Evolutionary conservation across 2,888 invertebrate species (phyloP).

Genomic region (Plebejus argus): DNA sequence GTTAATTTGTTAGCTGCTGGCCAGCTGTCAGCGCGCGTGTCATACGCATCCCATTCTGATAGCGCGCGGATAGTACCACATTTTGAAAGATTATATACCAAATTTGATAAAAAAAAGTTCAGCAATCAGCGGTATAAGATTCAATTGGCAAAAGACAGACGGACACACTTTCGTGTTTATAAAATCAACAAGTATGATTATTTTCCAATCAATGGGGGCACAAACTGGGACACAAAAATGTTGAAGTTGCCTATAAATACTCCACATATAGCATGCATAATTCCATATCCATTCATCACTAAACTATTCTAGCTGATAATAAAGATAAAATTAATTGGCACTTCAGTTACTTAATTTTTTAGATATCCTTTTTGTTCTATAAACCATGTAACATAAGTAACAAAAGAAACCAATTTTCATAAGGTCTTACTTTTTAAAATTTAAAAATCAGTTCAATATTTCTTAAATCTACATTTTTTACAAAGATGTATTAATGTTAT

Average conservation of each 20-base stretch:
- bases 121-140: too few species aligned
- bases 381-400: constrained; percentile 18
- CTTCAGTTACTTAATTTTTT: constrained; percentile 27
- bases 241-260: too few species aligned
- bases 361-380: neutral
- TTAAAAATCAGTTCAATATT: constrained; percentile 26
- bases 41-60: too few species aligned
- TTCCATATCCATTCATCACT: neutral
- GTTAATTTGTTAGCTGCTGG: too few species aligned
- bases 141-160: too few species aligned
- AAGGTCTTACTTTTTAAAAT: constrained; percentile 10
- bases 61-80: too few species aligned
- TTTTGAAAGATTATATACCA: too few species aligned
- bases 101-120: too few species aligned
- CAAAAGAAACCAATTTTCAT: constrained; percentile 23
- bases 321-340: constrained; percentile 27
- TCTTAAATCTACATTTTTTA: constrained; percentile 21
- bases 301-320: constrained; percentile 4
- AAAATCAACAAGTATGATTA: neutral
- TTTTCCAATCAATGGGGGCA: too few species aligned
- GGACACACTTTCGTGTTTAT: too few species aligned
- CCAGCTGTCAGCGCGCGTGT: too few species aligned
- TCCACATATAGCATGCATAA: neutral
- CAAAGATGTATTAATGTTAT: neutral
- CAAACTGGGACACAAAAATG: too few species aligned